Conservation (phyloP, 1,140 invertebrate species). For the Nymphalis io region DNA sequence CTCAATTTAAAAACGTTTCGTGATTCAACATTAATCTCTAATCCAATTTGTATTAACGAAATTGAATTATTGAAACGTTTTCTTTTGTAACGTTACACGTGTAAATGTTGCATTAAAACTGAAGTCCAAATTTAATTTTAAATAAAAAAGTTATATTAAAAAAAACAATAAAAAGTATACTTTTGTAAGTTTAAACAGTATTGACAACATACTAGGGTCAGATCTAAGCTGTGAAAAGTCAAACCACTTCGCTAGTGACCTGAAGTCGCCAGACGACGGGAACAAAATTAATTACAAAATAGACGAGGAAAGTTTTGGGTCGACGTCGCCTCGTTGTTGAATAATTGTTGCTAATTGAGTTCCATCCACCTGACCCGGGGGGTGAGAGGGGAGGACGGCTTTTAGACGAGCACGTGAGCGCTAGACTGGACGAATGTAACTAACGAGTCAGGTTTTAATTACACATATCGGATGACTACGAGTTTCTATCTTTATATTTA, state of each 20-base stretch:
- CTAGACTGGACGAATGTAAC: conserved; percentile 33
- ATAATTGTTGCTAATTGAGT: conserved; percentile 57
- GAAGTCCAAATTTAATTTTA: too few relatives aligned
- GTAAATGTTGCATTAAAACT: too few relatives aligned
- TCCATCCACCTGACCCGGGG: conserved; percentile 48
- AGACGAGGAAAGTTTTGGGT: conserved; percentile 64
- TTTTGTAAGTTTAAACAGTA: conserved; percentile 1
- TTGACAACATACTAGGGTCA: conserved; percentile 5
- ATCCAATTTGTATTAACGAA: too few relatives aligned
- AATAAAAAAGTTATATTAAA: background rate
- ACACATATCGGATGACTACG: conserved; percentile 21
- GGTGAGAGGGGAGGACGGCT: conserved; percentile 28
- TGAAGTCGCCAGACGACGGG: conserved; percentile 25
- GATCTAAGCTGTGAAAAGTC: conserved; percentile 20
- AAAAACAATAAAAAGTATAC: background rate
- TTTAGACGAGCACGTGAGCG: conserved; percentile 40
- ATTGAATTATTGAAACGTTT: too few relatives aligned
- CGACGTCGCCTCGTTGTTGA: conserved; percentile 51
- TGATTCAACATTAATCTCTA: too few relatives aligned
- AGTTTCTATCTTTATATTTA: background rate
- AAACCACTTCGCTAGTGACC: conserved; percentile 21
- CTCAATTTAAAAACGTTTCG: background rate
- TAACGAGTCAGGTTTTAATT: conserved; percentile 50
- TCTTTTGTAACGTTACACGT: too few relatives aligned
- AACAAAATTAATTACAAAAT: conserved; percentile 72